phyloP scores from a whole-genome alignment of 2,113 vertebrate genomes.

The Lynx canadensis region DNA sequence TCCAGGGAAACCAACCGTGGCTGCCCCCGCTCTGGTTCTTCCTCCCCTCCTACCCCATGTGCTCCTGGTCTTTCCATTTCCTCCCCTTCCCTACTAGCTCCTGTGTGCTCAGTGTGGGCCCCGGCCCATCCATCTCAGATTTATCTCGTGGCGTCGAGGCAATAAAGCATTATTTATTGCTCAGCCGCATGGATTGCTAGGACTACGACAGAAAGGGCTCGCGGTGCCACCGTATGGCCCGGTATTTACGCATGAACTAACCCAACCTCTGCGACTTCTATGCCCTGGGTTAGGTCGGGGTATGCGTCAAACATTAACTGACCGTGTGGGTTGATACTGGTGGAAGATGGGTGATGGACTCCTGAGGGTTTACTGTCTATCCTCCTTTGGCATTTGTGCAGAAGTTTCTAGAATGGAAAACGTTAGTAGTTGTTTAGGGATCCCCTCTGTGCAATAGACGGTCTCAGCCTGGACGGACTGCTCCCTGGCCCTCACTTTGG shows the following conservation, averaged over 20 bases:
- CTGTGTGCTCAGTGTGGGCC: too few species aligned
- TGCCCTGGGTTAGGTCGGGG: not conserved
- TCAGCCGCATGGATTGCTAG: not conserved
- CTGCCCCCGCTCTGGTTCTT: fast-evolving
- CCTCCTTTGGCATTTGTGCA: not conserved
- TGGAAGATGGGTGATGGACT: not conserved
- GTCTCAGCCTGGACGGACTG: not conserved
- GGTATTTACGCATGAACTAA: not conserved
- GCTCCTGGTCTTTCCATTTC: not conserved
- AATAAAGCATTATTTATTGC: too few species aligned
- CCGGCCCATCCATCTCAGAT: not conserved
- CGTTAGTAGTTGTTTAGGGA: not conserved
- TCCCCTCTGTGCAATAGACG: not conserved
- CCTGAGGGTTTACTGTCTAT: too few species aligned
- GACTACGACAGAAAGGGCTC: not conserved
- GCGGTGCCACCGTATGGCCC: too few species aligned
- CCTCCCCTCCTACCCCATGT: too few species aligned
- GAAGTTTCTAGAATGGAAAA: not conserved
- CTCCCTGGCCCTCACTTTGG: not conserved
- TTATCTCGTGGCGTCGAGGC: not conserved
- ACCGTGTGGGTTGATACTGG: too few species aligned
- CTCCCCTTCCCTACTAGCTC: not conserved
- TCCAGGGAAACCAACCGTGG: not conserved
- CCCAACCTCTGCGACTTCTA: not conserved
- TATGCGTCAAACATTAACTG: not conserved